Conservation (phyloP, 2,113 vertebrate species). For the Catagonus wagneri region DNA sequence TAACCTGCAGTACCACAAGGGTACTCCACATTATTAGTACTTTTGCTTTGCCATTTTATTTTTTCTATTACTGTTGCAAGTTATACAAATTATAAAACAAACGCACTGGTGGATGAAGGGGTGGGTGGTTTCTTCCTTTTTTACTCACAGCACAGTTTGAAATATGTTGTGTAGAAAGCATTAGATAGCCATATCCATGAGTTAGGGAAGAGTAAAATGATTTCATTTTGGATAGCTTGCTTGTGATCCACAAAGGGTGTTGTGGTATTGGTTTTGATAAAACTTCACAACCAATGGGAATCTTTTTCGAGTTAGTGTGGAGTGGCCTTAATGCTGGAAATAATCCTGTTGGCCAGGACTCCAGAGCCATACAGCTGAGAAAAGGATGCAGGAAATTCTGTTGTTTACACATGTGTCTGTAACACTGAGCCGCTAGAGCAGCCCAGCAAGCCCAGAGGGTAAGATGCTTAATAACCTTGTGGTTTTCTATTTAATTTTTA, state of each 20-base stretch:
- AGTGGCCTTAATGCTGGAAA: constrained; percentile 85
- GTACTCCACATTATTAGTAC: too few relatives aligned
- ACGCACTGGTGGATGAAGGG: not conserved
- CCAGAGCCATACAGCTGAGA: constrained; percentile 84
- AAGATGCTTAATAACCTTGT: constrained; percentile 82
- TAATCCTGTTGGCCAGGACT: constrained; percentile 84
- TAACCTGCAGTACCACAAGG: too few relatives aligned
- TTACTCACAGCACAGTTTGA: not conserved
- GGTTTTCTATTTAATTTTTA: constrained; percentile 77
- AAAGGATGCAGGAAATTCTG: constrained; percentile 88
- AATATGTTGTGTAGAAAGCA: not conserved
- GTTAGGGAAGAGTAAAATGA: not conserved
- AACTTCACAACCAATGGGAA: constrained; percentile 85
- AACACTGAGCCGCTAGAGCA: constrained; percentile 78
- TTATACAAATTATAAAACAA: not conserved
- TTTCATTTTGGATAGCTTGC: constrained; percentile 69
- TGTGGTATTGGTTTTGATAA: constrained; percentile 83
- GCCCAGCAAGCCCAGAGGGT: constrained; percentile 81
- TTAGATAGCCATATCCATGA: not conserved
- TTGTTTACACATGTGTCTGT: constrained; percentile 87
- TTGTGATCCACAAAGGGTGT: constrained; percentile 75
- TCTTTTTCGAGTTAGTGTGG: constrained; percentile 79
- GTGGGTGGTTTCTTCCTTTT: not conserved
- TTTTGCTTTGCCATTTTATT: not conserved
- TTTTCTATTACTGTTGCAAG: not conserved